These are phyloP conservation scores for Chiloscyllium punctatum DNA, from an alignment of 2,797 vertebrate genomes.

Conservation along the genomic window DNA sequence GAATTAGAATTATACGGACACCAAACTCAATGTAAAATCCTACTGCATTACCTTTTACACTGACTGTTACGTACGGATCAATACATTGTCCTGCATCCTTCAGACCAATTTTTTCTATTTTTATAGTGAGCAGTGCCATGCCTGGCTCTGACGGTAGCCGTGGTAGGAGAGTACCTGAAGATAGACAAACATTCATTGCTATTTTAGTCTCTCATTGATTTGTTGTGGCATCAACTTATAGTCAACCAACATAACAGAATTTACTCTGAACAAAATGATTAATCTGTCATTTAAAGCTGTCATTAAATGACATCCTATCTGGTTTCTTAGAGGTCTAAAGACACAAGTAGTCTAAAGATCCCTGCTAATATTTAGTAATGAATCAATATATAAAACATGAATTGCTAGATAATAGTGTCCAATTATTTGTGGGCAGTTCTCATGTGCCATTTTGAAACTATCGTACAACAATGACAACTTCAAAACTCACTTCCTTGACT, in stretches of 20 bases:
- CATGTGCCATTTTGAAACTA: neutral
- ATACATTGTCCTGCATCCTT: slow-evolving; percentile 98
- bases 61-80: slow-evolving; percentile 94
- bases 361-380: neutral
- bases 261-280: neutral
- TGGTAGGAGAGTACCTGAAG: slow-evolving; percentile 85
- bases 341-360: neutral
- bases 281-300: neutral
- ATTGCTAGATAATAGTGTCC: neutral
- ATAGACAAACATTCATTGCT: slow-evolving; percentile 38
- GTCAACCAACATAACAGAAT: neutral
- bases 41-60: slow-evolving; percentile 77
- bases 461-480: neutral
- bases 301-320: neutral
- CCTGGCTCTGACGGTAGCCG: slow-evolving; percentile 91
- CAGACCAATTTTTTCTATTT: slow-evolving; percentile 91
- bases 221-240: neutral
- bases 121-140: slow-evolving; percentile 88
- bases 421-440: neutral
- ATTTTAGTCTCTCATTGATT: neutral
- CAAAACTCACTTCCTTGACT: neutral
- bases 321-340: neutral
- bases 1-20: slow-evolving; percentile 34
- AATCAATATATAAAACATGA: neutral
- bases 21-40: slow-evolving; percentile 31